Base-by-base conservation (phyloP, 2,113 vertebrate genomes). In the Columbina picui region DNA sequence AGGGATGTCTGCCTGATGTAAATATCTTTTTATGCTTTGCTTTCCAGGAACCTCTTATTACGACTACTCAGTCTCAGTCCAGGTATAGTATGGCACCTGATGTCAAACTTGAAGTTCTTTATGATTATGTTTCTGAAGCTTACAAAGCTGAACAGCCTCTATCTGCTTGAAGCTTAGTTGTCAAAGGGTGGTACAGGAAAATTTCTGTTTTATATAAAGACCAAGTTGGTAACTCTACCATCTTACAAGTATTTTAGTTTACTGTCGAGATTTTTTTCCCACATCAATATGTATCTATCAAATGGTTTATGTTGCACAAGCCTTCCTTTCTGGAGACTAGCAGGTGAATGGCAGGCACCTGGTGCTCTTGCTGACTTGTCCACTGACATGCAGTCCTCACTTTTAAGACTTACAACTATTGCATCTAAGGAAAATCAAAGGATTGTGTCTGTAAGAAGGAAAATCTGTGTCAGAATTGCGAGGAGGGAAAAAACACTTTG, bases 31-130 rank as follows among this genome's bases (percentile, higher is more conserved):
- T 92, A 55, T 92, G 56, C 47, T 94, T 97, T 95, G 36, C 87
- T 79, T 98, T 98, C 59, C 95, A 98, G 98, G 98, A 98, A 56
- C 89, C 95, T 60, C 96, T 98, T 36, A 96, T 98, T 79, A 98
- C 98, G 19, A 98, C 98, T 41, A 4, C 38, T 23, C 93, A 98
- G 8, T 98, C 98, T 64, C 85, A 87, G 70, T 90, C 97, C 94
- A 98, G 98, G 98, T 98, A 98, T 21, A 78, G 96, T 92, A 87
- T 84, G 56, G 5, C 7, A 84, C 61, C 36, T 87, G 14, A 45
- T 67, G 38, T 60, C 43, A 71, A 27, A 89, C 38, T 65, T 26
- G 0, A 63, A 75, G 15, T 50, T 83, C 15, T 25, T 85, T 7
- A 10, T 57, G 8, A 29, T 21, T 41, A 11, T 38, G 14, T 80